These are phyloP conservation scores for Ferrisia virgata DNA, from an alignment of 2,888 invertebrate species.

Conservation along the genomic window DNA sequence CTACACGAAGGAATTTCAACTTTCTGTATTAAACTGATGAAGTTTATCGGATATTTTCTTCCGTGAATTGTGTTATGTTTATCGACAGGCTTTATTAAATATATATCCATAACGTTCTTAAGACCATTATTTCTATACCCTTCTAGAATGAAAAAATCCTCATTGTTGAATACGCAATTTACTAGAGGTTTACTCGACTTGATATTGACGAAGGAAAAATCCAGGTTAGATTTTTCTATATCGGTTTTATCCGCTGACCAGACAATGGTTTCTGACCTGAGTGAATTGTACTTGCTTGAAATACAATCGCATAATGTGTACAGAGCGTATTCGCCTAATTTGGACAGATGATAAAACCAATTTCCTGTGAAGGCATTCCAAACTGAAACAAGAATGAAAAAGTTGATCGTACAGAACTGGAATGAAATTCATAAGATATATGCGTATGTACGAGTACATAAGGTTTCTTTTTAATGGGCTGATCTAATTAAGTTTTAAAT, in stretches of 20 bases:
- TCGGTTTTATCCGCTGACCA: not conserved
- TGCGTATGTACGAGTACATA: too few species aligned
- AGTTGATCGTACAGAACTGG: not conserved
- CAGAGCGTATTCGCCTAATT: not conserved
- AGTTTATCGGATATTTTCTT: not conserved
- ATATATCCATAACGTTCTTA: not conserved
- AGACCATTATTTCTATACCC: not conserved
- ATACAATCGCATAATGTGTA: not conserved
- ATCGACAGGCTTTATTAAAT: not conserved
- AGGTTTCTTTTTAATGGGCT: not conserved
- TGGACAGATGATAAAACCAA: slow-evolving; percentile 10
- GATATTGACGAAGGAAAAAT: not conserved
- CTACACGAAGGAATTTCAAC: not conserved
- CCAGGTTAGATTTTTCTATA: not conserved
- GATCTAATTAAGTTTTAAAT: too few species aligned
- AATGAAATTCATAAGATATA: too few species aligned
- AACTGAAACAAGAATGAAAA: not conserved
- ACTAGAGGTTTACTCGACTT: not conserved
- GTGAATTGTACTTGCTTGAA: not conserved
- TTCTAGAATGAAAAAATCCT: not conserved
- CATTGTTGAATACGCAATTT: not conserved
- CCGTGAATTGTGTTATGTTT: not conserved
- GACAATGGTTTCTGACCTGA: not conserved
- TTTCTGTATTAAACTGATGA: not conserved
- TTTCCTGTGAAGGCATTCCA: not conserved